Base-by-base conservation (phyloP, 2,797 vertebrate genomes). In the Atherinosoma microstoma region DNA sequence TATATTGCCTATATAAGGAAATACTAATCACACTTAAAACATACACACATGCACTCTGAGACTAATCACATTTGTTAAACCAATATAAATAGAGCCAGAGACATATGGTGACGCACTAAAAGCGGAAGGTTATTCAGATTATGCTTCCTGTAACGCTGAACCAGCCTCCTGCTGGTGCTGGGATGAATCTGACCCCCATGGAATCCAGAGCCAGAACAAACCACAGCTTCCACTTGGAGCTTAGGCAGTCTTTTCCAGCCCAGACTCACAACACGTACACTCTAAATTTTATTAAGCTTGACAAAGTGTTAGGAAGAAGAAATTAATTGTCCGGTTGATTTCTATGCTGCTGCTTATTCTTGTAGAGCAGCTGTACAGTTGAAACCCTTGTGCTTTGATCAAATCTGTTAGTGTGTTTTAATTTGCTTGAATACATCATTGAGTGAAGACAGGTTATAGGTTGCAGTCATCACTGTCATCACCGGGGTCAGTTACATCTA, bases 131-230 rank as follows among this genome's bases (percentile, higher is more conserved):
- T 60, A 83, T 88, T 85, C 75, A 53, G 82, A 73, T 82, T 75
- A 58, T 63, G 71, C 81, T 92, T 93, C 90, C 89, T 91, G 85
- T 90, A 87, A 90, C 75, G 75, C 30, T 13, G 15, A 64, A 79
- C 75, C 73, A 20, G 59, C 36, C 53, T 70, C 75, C 82, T 72
- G 72, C 85, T 82, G 89, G 86, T 90, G 80, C 90, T 67, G 69
- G 57, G 32, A 77, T 78, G 60, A 91, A 87, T 84, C 67, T 42
- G 51, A 32, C 74, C 78, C 84, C 73, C 29, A 3, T 22, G 36
- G 81, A 92, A 91, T 92, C 79, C 40, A 57, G 61, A 89, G 88
- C 84, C 84, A 87, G 90, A 85, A 86, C 84, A 88, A 91, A 89
- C 89, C 86, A 73, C 75, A 80, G 78, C 82, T 89, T 88, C 84